Conservation (phyloP, 2,888 invertebrate species). For the Thymelicus sylvestris region DNA sequence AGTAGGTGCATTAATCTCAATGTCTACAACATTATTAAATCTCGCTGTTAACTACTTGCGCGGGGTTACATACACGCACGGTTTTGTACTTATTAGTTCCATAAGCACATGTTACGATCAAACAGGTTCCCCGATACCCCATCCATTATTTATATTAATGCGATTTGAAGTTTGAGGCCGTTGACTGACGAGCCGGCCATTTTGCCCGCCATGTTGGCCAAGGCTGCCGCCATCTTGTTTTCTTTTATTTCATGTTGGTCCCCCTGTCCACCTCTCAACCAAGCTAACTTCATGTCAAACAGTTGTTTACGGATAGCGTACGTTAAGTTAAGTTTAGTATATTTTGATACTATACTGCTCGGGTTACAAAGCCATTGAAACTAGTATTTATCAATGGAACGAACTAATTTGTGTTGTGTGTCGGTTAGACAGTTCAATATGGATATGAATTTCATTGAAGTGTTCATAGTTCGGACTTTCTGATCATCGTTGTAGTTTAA, state of each 20-base stretch:
- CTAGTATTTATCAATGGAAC: slow-evolving; percentile 62
- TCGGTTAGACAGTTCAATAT: slow-evolving; percentile 31
- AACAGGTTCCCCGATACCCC: slow-evolving; percentile 58
- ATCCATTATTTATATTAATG: slow-evolving; percentile 65
- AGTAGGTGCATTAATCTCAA: not conserved
- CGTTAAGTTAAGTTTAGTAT: slow-evolving; percentile 70
- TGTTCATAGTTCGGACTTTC: slow-evolving; percentile 25
- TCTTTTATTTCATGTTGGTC: slow-evolving; percentile 44
- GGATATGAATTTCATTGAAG: slow-evolving; percentile 19
- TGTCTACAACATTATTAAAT: slow-evolving; percentile 40
- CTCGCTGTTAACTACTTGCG: slow-evolving; percentile 44
- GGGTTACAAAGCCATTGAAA: slow-evolving; percentile 49
- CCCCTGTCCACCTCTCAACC: slow-evolving; percentile 42
- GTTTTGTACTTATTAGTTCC: slow-evolving; percentile 1
- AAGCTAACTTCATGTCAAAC: slow-evolving; percentile 65
- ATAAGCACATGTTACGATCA: slow-evolving; percentile 40
- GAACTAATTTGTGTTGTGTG: slow-evolving; percentile 43
- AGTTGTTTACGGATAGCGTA: slow-evolving; percentile 60
- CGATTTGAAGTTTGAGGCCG: slow-evolving; percentile 52
- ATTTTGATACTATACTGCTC: slow-evolving; percentile 65
- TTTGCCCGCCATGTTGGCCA: slow-evolving; percentile 55
- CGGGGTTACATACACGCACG: slow-evolving; percentile 15
- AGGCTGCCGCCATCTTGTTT: slow-evolving; percentile 45
- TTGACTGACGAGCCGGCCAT: slow-evolving; percentile 61
- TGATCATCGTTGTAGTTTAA: slow-evolving; percentile 23